Evolutionary conservation across 2,888 invertebrate species (phyloP).

Genomic region (Coenonympha arcania): DNA sequence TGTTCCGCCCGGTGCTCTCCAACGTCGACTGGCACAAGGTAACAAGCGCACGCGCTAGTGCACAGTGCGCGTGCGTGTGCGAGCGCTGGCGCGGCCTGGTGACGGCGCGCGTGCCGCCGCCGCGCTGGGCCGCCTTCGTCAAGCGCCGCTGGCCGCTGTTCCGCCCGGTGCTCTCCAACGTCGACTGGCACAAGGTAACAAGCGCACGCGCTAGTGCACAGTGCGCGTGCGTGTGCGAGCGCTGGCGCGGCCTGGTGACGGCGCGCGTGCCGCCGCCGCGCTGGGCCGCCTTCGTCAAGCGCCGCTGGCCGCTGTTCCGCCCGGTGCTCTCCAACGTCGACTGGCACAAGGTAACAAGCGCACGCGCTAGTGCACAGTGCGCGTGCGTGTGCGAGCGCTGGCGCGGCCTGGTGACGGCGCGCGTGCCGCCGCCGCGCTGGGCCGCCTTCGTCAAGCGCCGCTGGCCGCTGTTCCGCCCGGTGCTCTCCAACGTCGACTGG

Average conservation of each 20-base stretch:
- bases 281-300: conserved; percentile 84
- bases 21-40: conserved; percentile 87
- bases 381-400: conserved; percentile 90
- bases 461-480: conserved; percentile 90
- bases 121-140: conserved; percentile 86
- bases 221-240: conserved; percentile 87
- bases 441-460: conserved; percentile 81
- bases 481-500: conserved; percentile 83
- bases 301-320: conserved; percentile 89
- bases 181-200: conserved; percentile 85
- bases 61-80: conserved; percentile 90
- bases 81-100: conserved; percentile 87
- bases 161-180: conserved; percentile 79
- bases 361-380: conserved; percentile 90
- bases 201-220: conserved; percentile 92
- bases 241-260: conserved; percentile 87
- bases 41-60: conserved; percentile 83
- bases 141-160: conserved; percentile 89
- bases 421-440: conserved; percentile 87
- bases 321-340: conserved; percentile 81
- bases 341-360: conserved; percentile 85
- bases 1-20: conserved; percentile 82
- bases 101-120: conserved; percentile 82
- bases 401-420: conserved; percentile 84
- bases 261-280: conserved; percentile 83